Evolutionary conservation across 2,113 vertebrate species (phyloP), one percentile per base, ranked within the genome.

Genomic region (Beaufortia kweichowensis): DNA sequence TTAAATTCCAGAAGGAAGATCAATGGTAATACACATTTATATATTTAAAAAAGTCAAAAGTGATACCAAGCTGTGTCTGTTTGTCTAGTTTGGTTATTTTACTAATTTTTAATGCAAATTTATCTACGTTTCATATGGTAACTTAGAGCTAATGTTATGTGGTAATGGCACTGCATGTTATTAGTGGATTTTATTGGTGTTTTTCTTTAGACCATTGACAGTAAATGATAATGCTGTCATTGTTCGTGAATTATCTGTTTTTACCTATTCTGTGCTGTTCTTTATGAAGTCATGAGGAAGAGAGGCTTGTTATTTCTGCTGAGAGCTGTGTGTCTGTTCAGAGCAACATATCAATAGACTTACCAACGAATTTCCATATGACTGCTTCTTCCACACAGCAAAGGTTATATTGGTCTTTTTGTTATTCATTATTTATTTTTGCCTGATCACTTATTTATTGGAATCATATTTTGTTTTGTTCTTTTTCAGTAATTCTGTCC

Each of bases 271-370:
- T n/a, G n/a, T 21, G 5, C 31, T 24, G 1, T 60, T 29, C 12
- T 24, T 23, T 65, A 5, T 56, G 8, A 72, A 48, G 35, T 57
- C 12, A 31, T 2, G 46, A 7, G 8, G 53, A 2, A 64, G 35
- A 19, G 9, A 26, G 26, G 19, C 17, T 43, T 3, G 17, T 26
- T 14, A 53, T 29, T 7, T 43, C n/a, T 23, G 19, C 46, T n/a
- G 6, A 46, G 31, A 75, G 68, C 69, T 50, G 26, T 55, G 33
- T 77, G 60, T 81, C 55, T 23, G 17, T 67, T 43, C 46, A 55
- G 68, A 61, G 60, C 11, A 31, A 74, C 46, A 12, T 19, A 9
- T 75, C 50, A 24, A 59, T 59, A 50, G n/a, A 53, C 6, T 11
- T 6, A 35, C 3, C 31, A n/a, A 33, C 23, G 10, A 17, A 26